Base-by-base conservation (phyloP, 2,113 vertebrate species). In the Zonotrichia leucophrys region DNA sequence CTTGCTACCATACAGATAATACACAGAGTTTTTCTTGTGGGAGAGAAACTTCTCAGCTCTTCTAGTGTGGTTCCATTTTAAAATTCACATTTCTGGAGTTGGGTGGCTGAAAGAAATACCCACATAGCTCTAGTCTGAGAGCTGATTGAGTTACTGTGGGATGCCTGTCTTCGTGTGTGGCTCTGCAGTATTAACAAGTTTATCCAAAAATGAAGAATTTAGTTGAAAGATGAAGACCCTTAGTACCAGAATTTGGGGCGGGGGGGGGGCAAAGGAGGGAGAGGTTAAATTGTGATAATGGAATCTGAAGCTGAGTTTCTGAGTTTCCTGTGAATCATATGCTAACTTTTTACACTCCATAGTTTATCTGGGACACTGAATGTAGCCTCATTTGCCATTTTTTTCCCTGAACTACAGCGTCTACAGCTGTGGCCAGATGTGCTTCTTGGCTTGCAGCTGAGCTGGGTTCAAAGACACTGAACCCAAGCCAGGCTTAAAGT, bases 391-490 rank as follows among this genome's bases (percentile, higher is more conserved):
- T 81, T 62, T 72, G 27, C 47, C 11, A 2, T 24, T 66, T 87
- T 74, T 63, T 17, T 0, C 33, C 49, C 72, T 58, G 52, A 92
- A 69, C 64, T 62, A n/a, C 33, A 53, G 30, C 44, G 30, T 94
- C 88, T 92, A 62, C 86, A 92, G 94, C 76, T 94, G 89, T 86
- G 83, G 30, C 73, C 89, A 96, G 76, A 89, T 93, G 91, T 94
- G 72, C 68, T 90, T 19, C 17, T 75, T 86, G 88, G 72, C 76
- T 90, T 92, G 63, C 55, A 83, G 64, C 79, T 94, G 68, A 86
- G 56, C 22, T 84, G 80, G 39, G 76, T 86, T 95, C 35, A 69
- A 83, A 92, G 55, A 18, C 64, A 78, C 78, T 90, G 93, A 92
- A 85, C 24, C 17, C 1, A 5, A 83, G 60, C 68, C 68, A 84